Evolutionary conservation across 1,140 invertebrate species (phyloP), one percentile per base, ranked within the genome.

Genomic region (Drosophila takahashii): DNA sequence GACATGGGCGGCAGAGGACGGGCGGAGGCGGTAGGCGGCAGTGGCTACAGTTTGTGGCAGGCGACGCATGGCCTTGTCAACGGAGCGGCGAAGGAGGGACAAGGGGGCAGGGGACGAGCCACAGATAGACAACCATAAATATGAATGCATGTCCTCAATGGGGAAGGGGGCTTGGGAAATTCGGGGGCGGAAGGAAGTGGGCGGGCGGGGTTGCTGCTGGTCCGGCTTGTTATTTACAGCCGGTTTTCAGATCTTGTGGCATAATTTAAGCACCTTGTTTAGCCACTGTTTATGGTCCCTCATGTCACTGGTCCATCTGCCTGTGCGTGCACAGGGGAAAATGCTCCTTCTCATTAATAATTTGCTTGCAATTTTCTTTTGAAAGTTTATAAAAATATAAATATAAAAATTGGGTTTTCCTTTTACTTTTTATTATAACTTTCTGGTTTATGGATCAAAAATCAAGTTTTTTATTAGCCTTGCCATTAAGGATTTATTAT

Each of bases 211-310:
- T 15, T 15, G 18, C 39, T 56, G 37, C 29, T 29, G 74, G 65
- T 69, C 58, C 58, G 50, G 84, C 76, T 79, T 77, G 83, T 87
- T 87, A 89, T 87, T 87, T 87, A 87, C 85, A 89, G 77, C 77
- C 76, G 65, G 79, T 77, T 90, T 76, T 84, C 76, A 84, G 77
- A 89, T 84, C 77, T 84, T 87, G 85, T 90, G 85, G 84, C 84
- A 87, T 87, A 89, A 87, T 87, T 87, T 87, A 87, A 87, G 84
- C 84, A 87, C 84, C 84, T 87, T 87, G 79, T 87, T 87, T 87
- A 87, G 84, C 84, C 84, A 84, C 85, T 87, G 84, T 89, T 89
- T 89, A 89, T 89, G 84, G 80, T 84, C 79, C 77, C 79, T 79
- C 84, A 77, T 84, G 79, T 89, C 84, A 87, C 64, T 77, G 81